phyloP scores from a whole-genome alignment of 2,888 invertebrate genomes.

The Blastobasis lacticolella region DNA sequence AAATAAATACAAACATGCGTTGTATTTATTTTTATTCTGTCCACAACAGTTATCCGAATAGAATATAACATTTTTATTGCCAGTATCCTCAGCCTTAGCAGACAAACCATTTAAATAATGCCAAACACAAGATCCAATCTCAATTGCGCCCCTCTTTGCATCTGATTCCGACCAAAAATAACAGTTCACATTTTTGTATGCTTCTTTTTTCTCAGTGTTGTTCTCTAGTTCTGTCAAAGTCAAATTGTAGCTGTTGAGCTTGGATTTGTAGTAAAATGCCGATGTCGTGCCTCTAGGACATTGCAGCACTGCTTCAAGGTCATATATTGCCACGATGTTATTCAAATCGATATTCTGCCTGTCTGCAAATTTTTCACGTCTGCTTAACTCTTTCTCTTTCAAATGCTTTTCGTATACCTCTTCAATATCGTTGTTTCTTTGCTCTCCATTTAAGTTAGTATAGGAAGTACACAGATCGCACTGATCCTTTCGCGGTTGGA shows the following conservation, averaged over 20 bases:
- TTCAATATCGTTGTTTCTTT: background rate
- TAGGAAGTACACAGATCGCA: slow-evolving; percentile 11
- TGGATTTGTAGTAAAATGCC: slow-evolving; percentile 19
- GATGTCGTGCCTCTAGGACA: slow-evolving; percentile 16
- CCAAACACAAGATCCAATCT: slow-evolving; percentile 18
- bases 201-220: slow-evolving; percentile 4
- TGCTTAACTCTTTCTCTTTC: slow-evolving; percentile 1
- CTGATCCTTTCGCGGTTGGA: slow-evolving; percentile 14
- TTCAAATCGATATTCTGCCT: slow-evolving; percentile 3
- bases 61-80: slow-evolving; percentile 21
- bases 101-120: slow-evolving; percentile 6
- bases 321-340: slow-evolving; percentile 15
- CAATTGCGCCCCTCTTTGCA: slow-evolving; percentile 21
- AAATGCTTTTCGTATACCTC: slow-evolving; percentile 4
- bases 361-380: slow-evolving; percentile 1
- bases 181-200: slow-evolving; percentile 14
- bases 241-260: slow-evolving; percentile 21
- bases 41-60: slow-evolving; percentile 30
- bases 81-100: slow-evolving; percentile 3
- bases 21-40: slow-evolving; percentile 25
- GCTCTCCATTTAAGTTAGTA: slow-evolving; percentile 1
- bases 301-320: slow-evolving; percentile 16
- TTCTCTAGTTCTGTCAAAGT: slow-evolving; percentile 18
- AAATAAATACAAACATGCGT: slow-evolving; percentile 16
- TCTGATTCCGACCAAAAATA: slow-evolving; percentile 28